Evolutionary conservation across 2,888 invertebrate species (phyloP), one percentile per base, ranked within the genome.

Genomic region (Ophion slaviceki): DNA sequence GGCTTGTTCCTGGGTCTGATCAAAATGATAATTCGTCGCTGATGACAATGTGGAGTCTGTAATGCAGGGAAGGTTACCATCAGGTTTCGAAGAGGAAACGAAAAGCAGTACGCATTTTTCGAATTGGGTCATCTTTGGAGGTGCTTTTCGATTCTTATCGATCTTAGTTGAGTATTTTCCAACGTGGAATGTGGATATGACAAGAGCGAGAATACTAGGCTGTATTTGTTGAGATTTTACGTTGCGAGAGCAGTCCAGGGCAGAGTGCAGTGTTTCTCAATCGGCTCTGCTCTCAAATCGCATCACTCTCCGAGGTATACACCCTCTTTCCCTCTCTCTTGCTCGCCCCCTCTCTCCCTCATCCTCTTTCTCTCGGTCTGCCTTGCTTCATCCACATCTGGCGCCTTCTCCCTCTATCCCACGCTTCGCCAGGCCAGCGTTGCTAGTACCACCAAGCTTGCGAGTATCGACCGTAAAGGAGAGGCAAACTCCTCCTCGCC

Each of bases 391-490:
- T 61, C 36, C 59, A 24, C 70, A 62, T 74, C 80, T 77, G 67
- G 71, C 62, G 68, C 75, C 28, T 61, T 77, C 80, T 53, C 72
- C 28, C 76, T 72, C 67, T 24, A 47, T 62, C 47, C 78, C 72
- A 80, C 64, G 82, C 61, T 84, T 79, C 67, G 75, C 78, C 74
- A 75, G 83, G 81, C 81, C 81, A 71, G 78, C 72, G 78, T 86
- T 80, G 79, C 77, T 75, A 76, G 86, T 86, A 82, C 84, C 82
- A 80, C 72, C 68, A 28, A 76, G 68, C 62, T 80, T 85, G 85
- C 85, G 87, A 88, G 88, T 89, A 89, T 89, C 89, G 89, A 89
- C 89, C 89, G 89, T 87, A 67, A 83, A 79, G 78, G 72, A 76
- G 85, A 81, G 86, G 85, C 87, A 85, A 80, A 85, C 78, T 75